phyloP scores from a whole-genome alignment of 2,797 vertebrate genomes.

The Mionectes olivaceus region DNA sequence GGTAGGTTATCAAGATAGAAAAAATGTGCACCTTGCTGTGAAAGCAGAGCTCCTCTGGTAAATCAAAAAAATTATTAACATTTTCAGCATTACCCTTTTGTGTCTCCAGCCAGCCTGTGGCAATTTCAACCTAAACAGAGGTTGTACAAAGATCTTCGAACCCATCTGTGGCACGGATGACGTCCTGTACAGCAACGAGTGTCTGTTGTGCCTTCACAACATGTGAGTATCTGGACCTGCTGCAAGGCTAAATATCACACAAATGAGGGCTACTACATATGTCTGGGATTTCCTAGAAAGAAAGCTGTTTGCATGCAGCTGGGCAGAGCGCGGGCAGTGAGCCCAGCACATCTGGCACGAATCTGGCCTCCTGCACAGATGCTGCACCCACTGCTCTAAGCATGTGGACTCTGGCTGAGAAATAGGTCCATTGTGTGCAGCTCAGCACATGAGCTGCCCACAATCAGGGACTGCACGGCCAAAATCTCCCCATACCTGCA shows the following conservation, averaged over 20 bases:
- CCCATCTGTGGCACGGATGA: slow-evolving; percentile 67
- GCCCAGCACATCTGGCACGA: slow-evolving; percentile 50
- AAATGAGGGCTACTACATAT: neutral
- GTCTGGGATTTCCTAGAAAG: slow-evolving; percentile 53
- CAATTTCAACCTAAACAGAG: neutral
- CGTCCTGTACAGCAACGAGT: slow-evolving; percentile 47
- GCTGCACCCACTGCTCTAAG: neutral
- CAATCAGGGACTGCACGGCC: neutral
- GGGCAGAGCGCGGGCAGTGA: neutral
- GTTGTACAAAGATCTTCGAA: slow-evolving; percentile 38
- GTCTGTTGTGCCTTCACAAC: slow-evolving; percentile 44
- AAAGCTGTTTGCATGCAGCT: neutral
- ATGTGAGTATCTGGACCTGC: slow-evolving; percentile 41
- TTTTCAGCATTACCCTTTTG: neutral
- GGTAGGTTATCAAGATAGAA: neutral
- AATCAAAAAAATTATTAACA: neutral
- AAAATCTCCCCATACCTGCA: neutral
- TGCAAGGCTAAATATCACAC: neutral
- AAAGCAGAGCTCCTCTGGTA: neutral
- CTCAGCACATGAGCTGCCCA: neutral
- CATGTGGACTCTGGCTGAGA: neutral
- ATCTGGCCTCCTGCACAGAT: neutral
- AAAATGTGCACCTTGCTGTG: neutral
- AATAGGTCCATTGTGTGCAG: rapidly evolving
- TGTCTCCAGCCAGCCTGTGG: slow-evolving; percentile 51